Conservation (phyloP, 2,888 invertebrate species). For the Dyspetes luteomarginatus region DNA sequence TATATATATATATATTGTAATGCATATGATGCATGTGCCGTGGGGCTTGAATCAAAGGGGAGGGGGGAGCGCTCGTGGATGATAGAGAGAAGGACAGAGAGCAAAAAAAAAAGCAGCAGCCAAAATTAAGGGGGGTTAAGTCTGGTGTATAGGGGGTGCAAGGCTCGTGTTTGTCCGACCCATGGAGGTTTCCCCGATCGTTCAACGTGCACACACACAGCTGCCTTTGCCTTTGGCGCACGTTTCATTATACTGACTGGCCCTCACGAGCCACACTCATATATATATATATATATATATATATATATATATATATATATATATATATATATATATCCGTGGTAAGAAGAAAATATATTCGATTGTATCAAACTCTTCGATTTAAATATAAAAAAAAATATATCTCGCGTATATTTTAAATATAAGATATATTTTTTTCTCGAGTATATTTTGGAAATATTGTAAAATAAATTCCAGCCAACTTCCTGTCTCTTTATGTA, state of each 20-base stretch:
- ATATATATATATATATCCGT: background rate
- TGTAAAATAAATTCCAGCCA: too few relatives aligned
- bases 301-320: background rate
- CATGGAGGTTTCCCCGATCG: slow-evolving; percentile 50
- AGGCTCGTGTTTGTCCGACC: slow-evolving; percentile 54
- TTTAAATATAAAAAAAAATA: too few relatives aligned
- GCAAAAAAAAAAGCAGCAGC: slow-evolving; percentile 38
- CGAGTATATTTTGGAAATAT: too few relatives aligned
- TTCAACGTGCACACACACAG: slow-evolving; percentile 51
- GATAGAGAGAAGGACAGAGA: slow-evolving; percentile 19
- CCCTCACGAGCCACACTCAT: slow-evolving; percentile 76
- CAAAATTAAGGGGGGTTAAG: slow-evolving; percentile 54
- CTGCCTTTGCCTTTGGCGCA: slow-evolving; percentile 71
- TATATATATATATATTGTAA: slow-evolving; percentile 20
- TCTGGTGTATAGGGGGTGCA: slow-evolving; percentile 58
- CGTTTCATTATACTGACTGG: slow-evolving; percentile 71
- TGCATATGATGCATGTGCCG: slow-evolving; percentile 24
- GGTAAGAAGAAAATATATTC: background rate
- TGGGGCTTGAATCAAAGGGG: background rate
- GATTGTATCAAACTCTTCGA: background rate
- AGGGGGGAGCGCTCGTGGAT: slow-evolving; percentile 20
- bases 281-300: background rate
- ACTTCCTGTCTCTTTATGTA: too few relatives aligned
- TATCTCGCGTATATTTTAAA: too few relatives aligned
- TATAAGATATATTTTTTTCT: too few relatives aligned